phyloP scores from a whole-genome alignment of 2,888 invertebrate genomes.

The Diploptera punctata region DNA sequence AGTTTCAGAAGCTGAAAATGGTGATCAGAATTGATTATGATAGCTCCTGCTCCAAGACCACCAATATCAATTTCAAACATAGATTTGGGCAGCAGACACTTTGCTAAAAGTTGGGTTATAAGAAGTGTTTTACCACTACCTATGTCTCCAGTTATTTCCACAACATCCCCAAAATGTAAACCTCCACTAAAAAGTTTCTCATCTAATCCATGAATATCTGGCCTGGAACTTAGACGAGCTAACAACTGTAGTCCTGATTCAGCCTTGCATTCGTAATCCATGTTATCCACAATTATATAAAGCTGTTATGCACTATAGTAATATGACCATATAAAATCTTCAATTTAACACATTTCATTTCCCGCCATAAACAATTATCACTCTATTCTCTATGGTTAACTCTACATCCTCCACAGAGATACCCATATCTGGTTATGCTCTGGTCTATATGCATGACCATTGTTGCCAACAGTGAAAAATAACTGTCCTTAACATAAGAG shows the following conservation, averaged over 20 bases:
- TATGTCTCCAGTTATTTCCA: conserved; percentile 59
- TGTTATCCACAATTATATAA: too few species aligned
- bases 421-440: too few species aligned
- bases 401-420: too few species aligned
- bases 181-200: conserved; percentile 57
- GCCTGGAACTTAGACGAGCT: conserved; percentile 58
- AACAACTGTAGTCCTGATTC: conserved; percentile 67
- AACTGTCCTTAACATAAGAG: too few species aligned
- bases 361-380: too few species aligned
- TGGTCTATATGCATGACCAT: too few species aligned
- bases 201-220: conserved; percentile 58
- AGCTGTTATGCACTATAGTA: too few species aligned
- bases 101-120: conserved; percentile 57
- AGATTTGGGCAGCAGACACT: conserved; percentile 55
- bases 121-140: conserved; percentile 59
- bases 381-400: too few species aligned
- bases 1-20: conserved; percentile 57
- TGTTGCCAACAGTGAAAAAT: too few species aligned
- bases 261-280: conserved; percentile 29
- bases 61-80: conserved; percentile 50
- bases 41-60: conserved; percentile 56
- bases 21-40: conserved; percentile 60
- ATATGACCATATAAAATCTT: too few species aligned
- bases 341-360: too few species aligned
- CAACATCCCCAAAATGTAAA: conserved; percentile 53